Evolutionary conservation across 37 sponge, comb jelly and placozoan genomes (phyloP), one percentile per base, ranked within the genome.

Genomic region (Ephydatia muelleri): DNA sequence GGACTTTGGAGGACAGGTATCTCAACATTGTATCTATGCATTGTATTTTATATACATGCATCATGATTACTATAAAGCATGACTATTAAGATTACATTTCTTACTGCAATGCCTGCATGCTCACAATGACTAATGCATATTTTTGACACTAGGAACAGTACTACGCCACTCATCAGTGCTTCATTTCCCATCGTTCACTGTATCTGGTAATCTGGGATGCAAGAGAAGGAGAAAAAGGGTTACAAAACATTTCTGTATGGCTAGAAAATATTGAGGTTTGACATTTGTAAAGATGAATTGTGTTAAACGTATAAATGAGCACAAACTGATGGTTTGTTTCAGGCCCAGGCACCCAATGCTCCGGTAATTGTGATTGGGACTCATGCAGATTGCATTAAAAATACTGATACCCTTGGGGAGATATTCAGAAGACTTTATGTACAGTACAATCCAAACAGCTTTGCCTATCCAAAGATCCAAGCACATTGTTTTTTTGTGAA

Each of bases 1-100:
- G 96, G 96, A 96, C 80, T 96, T 96, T 93, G 96, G 89, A n/a
- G 96, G 96, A 12, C 96, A 96, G 83, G 93, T 92, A 77, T 27
- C 70, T 13, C 0, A 38, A 11, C 12, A 23, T n/a, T 68, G 4
- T 72, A 28, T 23, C n/a, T 28, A 13, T 13, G 27, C 13, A n/a
- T 28, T 27, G n/a, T 23, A 72, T 13, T 27, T 14, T 28, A 27
- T 72, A 27, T 72, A 13, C 29, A 27, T 21, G 12, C 36, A 27
- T 29, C 73, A 72, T 13, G n/a, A n/a, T n/a, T n/a, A n/a, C n/a
- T n/a, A n/a, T n/a, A n/a, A n/a, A n/a, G n/a, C n/a, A n/a, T n/a
- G n/a, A n/a, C n/a, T n/a, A n/a, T n/a, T n/a, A n/a, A n/a, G n/a
- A n/a, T n/a, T n/a, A n/a, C n/a, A n/a, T n/a, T n/a, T n/a, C n/a